Conservation (phyloP, 2,888 invertebrate genomes). For the Clunio marinus region DNA sequence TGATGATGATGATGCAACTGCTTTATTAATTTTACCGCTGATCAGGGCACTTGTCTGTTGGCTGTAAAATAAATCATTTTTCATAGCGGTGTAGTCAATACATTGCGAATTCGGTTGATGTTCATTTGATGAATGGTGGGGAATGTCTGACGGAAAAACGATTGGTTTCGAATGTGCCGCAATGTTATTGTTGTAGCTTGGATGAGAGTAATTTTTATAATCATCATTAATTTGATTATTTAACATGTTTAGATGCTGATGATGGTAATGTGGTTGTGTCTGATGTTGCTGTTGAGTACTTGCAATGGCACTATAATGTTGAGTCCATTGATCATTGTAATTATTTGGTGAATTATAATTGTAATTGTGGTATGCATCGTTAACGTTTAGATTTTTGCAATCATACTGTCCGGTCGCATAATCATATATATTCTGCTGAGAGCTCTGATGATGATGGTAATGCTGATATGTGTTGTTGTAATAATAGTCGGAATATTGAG, state of each 20-base stretch:
- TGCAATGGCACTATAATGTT: slow-evolving; percentile 3
- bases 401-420: slow-evolving; percentile 17
- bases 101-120: slow-evolving; percentile 27
- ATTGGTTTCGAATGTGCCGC: background rate
- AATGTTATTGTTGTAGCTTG: background rate
- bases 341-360: slow-evolving; percentile 33
- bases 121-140: background rate
- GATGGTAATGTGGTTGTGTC: background rate
- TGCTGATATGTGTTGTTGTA: slow-evolving; percentile 7
- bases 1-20: background rate
- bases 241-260: slow-evolving; percentile 22
- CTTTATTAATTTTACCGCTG: background rate
- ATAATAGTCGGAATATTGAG: slow-evolving; percentile 35
- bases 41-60: background rate
- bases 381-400: slow-evolving; percentile 25
- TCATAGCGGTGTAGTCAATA: background rate
- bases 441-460: slow-evolving; percentile 10
- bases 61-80: slow-evolving; percentile 30
- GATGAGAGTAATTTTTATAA: slow-evolving; percentile 12
- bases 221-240: slow-evolving; percentile 22
- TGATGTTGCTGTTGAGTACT: slow-evolving; percentile 10
- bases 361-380: slow-evolving; percentile 22
- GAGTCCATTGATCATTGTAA: slow-evolving; percentile 36
- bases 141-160: background rate
- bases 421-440: slow-evolving; percentile 3